These are phyloP conservation scores for Theropithecus gelada DNA, from an alignment of 2,113 vertebrate genomes.

Conservation along the genomic window DNA sequence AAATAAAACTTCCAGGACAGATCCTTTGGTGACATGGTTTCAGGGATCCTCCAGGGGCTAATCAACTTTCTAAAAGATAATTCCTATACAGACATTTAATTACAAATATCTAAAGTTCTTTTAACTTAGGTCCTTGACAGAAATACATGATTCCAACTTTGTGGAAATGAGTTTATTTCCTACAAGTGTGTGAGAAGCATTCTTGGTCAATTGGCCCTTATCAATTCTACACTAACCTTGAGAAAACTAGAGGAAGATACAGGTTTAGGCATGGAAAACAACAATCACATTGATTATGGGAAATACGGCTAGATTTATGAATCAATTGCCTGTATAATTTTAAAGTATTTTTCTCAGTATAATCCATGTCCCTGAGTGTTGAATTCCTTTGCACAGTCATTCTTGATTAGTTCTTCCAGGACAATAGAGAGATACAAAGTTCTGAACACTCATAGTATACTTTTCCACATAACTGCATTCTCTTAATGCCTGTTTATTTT, in stretches of 20 bases:
- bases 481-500: not conserved
- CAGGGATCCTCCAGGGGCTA: not conserved
- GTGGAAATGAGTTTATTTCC: not conserved
- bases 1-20: not conserved
- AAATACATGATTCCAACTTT: constrained; percentile 9
- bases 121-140: not conserved
- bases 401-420: not conserved
- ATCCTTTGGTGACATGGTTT: not conserved
- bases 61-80: not conserved
- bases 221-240: not conserved
- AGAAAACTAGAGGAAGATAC: not conserved
- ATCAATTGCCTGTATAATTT: not conserved
- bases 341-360: not conserved
- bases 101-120: not conserved
- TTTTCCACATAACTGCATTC: not conserved
- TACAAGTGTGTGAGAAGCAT: not conserved
- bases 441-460: not conserved
- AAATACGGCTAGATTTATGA: not conserved
- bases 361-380: not conserved
- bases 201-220: not conserved
- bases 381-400: not conserved
- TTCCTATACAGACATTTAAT: not conserved
- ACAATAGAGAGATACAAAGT: not conserved
- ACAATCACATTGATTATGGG: not conserved
- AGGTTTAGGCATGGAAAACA: not conserved